A percentile compares a stretch with the other conserved stretches of the same genome.
Evolutionary conservation across 53 echinoderm and acorn worm species (phyloP).

Genomic region (Holothuria leucospilota): DNA sequence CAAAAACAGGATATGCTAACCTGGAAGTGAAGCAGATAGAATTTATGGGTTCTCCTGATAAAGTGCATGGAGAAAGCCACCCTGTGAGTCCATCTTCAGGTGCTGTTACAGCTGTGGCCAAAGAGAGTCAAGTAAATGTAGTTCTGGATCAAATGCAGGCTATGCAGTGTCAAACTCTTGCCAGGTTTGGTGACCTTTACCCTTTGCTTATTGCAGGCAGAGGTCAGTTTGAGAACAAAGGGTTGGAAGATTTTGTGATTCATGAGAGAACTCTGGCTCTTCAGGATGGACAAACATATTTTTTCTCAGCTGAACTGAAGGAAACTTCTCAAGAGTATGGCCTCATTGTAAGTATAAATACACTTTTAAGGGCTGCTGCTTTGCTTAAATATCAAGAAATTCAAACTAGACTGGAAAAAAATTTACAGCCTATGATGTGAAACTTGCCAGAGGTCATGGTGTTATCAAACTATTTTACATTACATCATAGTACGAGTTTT

Average conservation of each 20-base stretch:
- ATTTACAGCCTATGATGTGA: not conserved
- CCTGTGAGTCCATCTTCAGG: not conserved
- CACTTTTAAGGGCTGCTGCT: too few species aligned
- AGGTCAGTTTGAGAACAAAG: not conserved
- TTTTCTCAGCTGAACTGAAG: slow-evolving; percentile 43
- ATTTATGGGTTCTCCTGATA: not conserved
- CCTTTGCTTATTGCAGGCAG: not conserved
- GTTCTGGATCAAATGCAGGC: slow-evolving; percentile 20
- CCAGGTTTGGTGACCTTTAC: not conserved
- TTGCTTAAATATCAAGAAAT: too few species aligned
- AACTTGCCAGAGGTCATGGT: too few species aligned
- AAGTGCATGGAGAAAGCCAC: not conserved
- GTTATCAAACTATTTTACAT: too few species aligned
- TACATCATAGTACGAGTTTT: too few species aligned
- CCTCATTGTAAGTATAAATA: slow-evolving; percentile 20
- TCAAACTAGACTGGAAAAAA: not conserved
- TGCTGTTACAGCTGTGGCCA: not conserved
- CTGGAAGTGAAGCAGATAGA: slow-evolving; percentile 32
- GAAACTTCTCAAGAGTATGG: not conserved
- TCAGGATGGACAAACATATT: slow-evolving; percentile 9
- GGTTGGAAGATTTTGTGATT: slow-evolving; percentile 40
- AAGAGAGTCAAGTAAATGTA: not conserved
- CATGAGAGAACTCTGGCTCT: slow-evolving; percentile 17
- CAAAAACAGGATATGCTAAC: slow-evolving; percentile 29
- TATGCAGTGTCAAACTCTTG: slow-evolving; percentile 30